Evolutionary conservation across 2,888 invertebrate species (phyloP).

Genomic region (Tanypteryx hageni): DNA sequence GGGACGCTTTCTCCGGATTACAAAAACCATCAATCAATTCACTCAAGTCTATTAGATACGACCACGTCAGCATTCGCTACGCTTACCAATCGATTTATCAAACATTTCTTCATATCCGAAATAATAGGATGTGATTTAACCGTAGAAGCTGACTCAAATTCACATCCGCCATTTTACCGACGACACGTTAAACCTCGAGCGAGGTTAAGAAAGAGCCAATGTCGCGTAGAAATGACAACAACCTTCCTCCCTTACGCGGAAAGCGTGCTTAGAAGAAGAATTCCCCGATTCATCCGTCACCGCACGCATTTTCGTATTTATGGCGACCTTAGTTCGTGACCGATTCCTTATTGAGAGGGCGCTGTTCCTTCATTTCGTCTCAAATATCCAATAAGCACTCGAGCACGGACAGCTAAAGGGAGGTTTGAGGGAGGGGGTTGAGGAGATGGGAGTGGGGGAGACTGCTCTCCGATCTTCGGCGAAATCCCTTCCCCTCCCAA

Average conservation of each 20-base stretch:
- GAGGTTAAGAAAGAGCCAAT: background rate
- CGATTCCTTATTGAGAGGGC: slow-evolving; percentile 1
- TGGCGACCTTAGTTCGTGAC: slow-evolving; percentile 1
- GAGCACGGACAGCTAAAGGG: background rate
- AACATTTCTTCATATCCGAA: background rate
- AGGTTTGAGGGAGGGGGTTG: background rate
- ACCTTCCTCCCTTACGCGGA: background rate
- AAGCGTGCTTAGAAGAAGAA: background rate
- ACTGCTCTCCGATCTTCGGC: background rate
- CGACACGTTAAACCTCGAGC: background rate
- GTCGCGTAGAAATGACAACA: background rate
- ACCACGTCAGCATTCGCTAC: no score
- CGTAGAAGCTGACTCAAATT: background rate
- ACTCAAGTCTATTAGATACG: no score
- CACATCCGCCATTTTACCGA: background rate
- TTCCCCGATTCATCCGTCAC: background rate
- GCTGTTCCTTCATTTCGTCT: background rate
- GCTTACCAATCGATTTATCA: background rate
- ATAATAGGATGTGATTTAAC: background rate
- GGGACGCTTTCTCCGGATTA: no score
- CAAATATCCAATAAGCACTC: slow-evolving; percentile 16
- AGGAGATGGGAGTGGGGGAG: background rate
- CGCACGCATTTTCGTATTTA: background rate
- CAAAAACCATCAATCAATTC: no score
- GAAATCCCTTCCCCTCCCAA: background rate